Base-by-base conservation (phyloP, 2,888 invertebrate genomes). In the Hemaris fuciformis region DNA sequence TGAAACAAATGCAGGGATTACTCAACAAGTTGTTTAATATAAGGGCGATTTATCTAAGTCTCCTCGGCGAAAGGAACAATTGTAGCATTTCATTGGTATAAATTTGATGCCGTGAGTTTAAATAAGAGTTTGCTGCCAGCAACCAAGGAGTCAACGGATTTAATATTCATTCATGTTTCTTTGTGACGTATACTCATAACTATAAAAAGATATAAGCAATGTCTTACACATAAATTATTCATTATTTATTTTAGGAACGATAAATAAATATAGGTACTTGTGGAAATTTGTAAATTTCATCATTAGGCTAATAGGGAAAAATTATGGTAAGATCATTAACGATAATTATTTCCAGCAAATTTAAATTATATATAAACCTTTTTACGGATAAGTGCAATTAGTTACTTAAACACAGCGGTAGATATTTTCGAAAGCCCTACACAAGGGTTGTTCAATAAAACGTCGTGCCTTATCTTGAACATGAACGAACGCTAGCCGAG, bases 1-100 rank as follows among this genome's bases (percentile, higher is more conserved):
- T 91, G 91, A 91, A 91, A 92, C 87, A 89, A 91, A 92, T 91
- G 91, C 80, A 77, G 73, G 88, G 89, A 89, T 92, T 91, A 91
- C 88, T 89, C 88, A 81, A 91, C 90, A 89, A 89, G 89, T 91
- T 91, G 91, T 91, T 76, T 89, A 91, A 91, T 91, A 88, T 89
- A 91, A 89, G 74, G 81, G 87, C 85, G 85, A 92, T 92, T 91
- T 91, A 81, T 92, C 85, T 87, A 89, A 88, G 88, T 91, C 88
- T 79, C 68, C 74, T 70, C 76, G 77, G 76, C 84, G 79, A 81
- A 84, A 84, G 76, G 78, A 74, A 79, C 83, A 81, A 81, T 84
- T 85, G 85, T 77, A 73, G 68, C 71, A 71, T 83, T 83, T 85
- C 83, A 87, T 86, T 86, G 74, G 69, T 75, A 83, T 34, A 57